Evolutionary conservation across 2,113 vertebrate species (phyloP).

Genomic region (Noturus placidus): DNA sequence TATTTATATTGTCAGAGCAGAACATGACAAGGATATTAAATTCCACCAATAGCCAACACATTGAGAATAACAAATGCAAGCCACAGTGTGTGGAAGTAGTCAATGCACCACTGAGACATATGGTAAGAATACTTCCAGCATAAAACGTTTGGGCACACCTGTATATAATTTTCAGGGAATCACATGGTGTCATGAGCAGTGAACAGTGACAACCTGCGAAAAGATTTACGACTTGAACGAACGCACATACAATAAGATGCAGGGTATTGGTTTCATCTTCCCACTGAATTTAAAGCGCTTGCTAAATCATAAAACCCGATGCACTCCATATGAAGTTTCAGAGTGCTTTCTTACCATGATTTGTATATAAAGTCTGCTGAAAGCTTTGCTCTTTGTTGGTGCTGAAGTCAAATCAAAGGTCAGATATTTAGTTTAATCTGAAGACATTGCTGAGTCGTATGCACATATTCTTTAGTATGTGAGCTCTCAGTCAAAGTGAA

Average conservation of each 20-base stretch:
- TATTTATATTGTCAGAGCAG: constrained; percentile 70
- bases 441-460: constrained; percentile 7
- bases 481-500: neutral
- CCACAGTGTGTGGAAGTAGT: constrained; percentile 39
- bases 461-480: neutral
- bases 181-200: constrained; percentile 61
- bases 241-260: constrained; percentile 57
- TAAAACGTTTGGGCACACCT: constrained; percentile 63
- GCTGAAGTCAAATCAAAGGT: constrained; percentile 48
- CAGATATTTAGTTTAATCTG: constrained; percentile 47
- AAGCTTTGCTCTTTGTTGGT: constrained; percentile 46
- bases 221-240: constrained; percentile 70
- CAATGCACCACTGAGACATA: constrained; percentile 43
- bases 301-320: constrained; percentile 66
- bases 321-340: constrained; percentile 60
- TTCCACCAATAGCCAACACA: constrained; percentile 51
- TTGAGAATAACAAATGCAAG: constrained; percentile 52
- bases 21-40: constrained; percentile 63
- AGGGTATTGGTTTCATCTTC: constrained; percentile 69
- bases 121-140: constrained; percentile 42
- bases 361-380: constrained; percentile 30
- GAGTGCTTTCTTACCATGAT: constrained; percentile 49
- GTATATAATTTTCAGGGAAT: constrained; percentile 67
- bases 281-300: constrained; percentile 57
- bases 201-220: constrained; percentile 66